Percentiles rank a stretch among this genome's conserved stretches.
These are phyloP conservation scores for Formica selysi DNA, from an alignment of 1,140 invertebrate species.

Conservation along the genomic window DNA sequence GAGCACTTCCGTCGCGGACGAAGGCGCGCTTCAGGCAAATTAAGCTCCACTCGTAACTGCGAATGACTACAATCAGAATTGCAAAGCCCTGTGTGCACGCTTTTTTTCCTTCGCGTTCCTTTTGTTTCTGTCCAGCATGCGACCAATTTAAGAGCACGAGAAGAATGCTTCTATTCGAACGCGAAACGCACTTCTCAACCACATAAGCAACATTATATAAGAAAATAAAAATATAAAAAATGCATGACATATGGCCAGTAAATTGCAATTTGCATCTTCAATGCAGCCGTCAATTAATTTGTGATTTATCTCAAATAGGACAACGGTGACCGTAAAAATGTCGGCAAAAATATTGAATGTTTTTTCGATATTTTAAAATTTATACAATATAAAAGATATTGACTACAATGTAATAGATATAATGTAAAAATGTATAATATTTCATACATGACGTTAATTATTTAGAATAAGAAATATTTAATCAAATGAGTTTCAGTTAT, in stretches of 20 bases:
- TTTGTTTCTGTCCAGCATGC: neutral
- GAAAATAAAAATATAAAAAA: neutral
- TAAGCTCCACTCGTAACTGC: conserved; percentile 63
- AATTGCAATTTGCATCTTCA: neutral
- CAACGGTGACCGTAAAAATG: neutral
- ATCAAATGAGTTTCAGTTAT: conserved; percentile 14
- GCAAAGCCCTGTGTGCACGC: conserved; percentile 51
- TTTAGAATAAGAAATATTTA: conserved; percentile 1
- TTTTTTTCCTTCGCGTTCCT: conserved; percentile 20
- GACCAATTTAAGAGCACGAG: neutral
- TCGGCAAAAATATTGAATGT: neutral
- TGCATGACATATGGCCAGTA: neutral
- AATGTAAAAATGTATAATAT: neutral
- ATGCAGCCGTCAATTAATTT: neutral
- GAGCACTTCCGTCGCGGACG: conserved; percentile 31
- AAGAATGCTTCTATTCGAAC: neutral
- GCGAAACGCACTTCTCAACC: neutral
- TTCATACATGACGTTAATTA: neutral
- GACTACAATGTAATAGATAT: neutral
- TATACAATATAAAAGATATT: neutral
- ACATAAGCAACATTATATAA: neutral
- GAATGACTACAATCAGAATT: conserved; percentile 68
- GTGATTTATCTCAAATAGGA: neutral
- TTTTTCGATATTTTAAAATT: neutral
- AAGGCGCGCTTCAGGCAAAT: conserved; percentile 57